Percentiles rank a stretch among this genome's conserved stretches.
These are phyloP conservation scores for Gallinago media DNA, from an alignment of 2,113 vertebrate genomes.

Conservation along the genomic window DNA sequence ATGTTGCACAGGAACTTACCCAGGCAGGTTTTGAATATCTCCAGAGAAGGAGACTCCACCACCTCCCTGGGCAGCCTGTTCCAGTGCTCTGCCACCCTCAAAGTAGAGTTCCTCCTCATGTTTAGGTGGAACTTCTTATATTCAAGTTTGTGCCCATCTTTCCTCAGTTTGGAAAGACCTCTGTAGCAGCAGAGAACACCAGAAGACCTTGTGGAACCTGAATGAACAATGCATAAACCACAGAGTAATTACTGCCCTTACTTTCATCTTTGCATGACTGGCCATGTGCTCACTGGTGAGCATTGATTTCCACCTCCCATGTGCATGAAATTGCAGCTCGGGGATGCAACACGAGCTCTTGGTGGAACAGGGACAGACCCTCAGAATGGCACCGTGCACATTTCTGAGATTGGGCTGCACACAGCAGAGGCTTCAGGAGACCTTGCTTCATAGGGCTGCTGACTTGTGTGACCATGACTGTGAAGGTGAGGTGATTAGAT, in stretches of 20 bases:
- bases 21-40: too few species aligned
- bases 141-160: neutral
- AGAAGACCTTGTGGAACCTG: neutral
- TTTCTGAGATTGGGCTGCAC: neutral
- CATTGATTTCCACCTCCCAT: neutral
- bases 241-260: neutral
- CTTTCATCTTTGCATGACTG: neutral
- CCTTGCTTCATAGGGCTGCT: neutral
- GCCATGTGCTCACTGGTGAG: neutral
- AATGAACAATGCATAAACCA: neutral
- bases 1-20: too few species aligned
- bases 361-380: neutral
- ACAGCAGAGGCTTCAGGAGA: neutral
- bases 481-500: rapidly evolving
- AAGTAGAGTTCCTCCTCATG: too few species aligned
- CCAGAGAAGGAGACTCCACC: too few species aligned
- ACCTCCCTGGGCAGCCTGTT: too few species aligned
- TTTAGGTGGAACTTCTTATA: too few species aligned
- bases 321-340: neutral
- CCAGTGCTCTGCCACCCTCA: too few species aligned
- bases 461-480: neutral
- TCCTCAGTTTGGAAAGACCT: neutral
- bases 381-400: neutral
- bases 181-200: neutral
- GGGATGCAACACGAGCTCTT: rapidly evolving